phyloP scores from a whole-genome alignment of 2,888 invertebrate species.

The Drosophila nigricruria region DNA sequence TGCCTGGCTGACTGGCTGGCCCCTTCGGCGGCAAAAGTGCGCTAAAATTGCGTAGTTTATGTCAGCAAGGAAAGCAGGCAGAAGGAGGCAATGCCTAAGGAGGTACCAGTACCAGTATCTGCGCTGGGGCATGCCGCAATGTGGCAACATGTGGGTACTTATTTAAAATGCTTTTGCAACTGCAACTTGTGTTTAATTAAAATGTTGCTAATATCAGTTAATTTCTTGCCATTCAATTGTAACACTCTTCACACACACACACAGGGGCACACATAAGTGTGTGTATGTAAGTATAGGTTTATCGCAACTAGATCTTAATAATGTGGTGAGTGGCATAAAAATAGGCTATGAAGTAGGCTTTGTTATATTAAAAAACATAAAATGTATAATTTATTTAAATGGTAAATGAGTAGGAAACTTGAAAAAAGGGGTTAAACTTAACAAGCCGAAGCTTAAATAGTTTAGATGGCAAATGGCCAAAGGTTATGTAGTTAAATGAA shows the following conservation, averaged over 20 bases:
- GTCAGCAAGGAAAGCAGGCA: conserved; percentile 1
- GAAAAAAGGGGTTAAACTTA: not conserved
- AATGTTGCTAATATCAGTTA: conserved; percentile 76
- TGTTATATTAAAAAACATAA: conserved; percentile 9
- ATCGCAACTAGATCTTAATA: conserved; percentile 47
- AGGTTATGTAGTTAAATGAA: too few relatives aligned
- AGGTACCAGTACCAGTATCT: conserved; percentile 15
- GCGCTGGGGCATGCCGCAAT: conserved; percentile 45
- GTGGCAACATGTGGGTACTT: conserved; percentile 78
- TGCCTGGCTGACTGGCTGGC: conserved; percentile 33
- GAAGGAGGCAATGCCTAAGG: conserved; percentile 1
- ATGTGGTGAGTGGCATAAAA: conserved; percentile 32
- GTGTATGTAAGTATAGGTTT: conserved; percentile 4
- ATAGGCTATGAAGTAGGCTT: conserved; percentile 19
- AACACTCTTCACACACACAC: conserved; percentile 40
- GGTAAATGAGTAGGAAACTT: not conserved
- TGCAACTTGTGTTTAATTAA: conserved; percentile 70
- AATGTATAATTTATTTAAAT: conserved; percentile 7
- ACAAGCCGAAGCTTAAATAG: not conserved
- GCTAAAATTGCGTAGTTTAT: conserved; percentile 73
- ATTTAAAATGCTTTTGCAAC: conserved; percentile 59
- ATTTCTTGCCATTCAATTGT: conserved; percentile 65
- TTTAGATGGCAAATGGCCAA: not conserved
- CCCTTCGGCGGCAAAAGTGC: conserved; percentile 41
- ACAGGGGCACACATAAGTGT: not conserved